Percentiles rank a stretch among this genome's conserved stretches.
Conservation (phyloP, 2,888 invertebrate species). For the Drosophila picticornis region DNA sequence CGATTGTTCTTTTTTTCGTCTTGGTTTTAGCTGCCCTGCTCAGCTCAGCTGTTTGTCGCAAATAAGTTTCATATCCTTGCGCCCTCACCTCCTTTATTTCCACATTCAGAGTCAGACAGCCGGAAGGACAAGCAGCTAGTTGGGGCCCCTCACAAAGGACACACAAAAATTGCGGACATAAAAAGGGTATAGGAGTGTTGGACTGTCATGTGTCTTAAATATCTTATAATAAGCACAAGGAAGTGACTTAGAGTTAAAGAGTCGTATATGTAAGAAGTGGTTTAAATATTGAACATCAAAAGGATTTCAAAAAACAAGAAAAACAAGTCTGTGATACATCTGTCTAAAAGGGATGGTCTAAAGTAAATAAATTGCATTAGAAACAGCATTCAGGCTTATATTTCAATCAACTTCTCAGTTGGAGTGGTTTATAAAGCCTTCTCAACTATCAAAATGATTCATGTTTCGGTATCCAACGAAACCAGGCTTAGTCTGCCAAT, state of each 20-base stretch:
- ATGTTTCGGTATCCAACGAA: conserved; percentile 4
- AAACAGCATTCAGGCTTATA: background rate
- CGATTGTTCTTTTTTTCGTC: conserved; percentile 39
- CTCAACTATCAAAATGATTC: conserved; percentile 11
- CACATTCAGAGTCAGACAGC: conserved; percentile 1
- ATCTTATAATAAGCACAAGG: background rate
- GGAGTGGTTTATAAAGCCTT: background rate
- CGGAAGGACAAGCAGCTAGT: conserved; percentile 23
- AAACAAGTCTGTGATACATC: background rate
- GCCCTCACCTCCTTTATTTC: background rate
- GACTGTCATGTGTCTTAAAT: background rate
- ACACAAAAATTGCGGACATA: conserved; percentile 19
- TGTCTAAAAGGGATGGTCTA: background rate
- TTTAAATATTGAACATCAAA: background rate
- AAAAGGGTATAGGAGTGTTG: background rate
- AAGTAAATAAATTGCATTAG: conserved; percentile 1
- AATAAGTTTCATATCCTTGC: conserved; percentile 52
- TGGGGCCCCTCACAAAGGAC: conserved; percentile 44
- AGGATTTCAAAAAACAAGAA: background rate
- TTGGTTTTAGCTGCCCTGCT: conserved; percentile 50
- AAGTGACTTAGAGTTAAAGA: background rate
- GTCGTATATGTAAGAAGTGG: background rate
- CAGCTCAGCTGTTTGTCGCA: conserved; percentile 69
- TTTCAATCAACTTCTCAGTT: background rate
- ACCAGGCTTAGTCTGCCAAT: background rate